These are phyloP conservation scores for Drosophila sp. DNA, from an alignment of 1,140 invertebrate genomes.

Conservation along the genomic window DNA sequence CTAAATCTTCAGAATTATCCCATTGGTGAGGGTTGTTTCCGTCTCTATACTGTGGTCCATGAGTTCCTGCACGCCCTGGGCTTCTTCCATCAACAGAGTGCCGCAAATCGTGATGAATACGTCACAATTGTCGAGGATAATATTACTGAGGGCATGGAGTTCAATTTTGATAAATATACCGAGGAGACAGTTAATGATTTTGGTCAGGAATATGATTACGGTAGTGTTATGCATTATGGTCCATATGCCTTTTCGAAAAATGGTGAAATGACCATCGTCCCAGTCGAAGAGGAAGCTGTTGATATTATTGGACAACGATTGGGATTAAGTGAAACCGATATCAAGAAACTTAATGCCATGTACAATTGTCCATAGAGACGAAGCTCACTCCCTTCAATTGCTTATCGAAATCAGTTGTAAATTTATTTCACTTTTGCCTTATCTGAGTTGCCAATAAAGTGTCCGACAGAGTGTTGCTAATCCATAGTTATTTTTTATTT, in stretches of 20 bases:
- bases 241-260: conserved; percentile 88
- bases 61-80: conserved; percentile 87
- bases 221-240: conserved; percentile 91
- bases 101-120: conserved; percentile 86
- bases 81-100: conserved; percentile 86
- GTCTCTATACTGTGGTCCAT: conserved; percentile 86
- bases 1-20: conserved; percentile 84
- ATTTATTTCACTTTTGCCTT: not conserved
- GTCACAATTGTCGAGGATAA: conserved; percentile 85
- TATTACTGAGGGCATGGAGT: conserved; percentile 83
- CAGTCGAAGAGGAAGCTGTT: conserved; percentile 68
- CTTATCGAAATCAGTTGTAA: not conserved
- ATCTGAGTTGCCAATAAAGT: not conserved
- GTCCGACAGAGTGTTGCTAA: not conserved
- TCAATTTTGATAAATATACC: conserved; percentile 85
- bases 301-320: conserved; percentile 85
- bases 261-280: conserved; percentile 87
- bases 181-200: conserved; percentile 83
- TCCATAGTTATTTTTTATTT: too few relatives aligned
- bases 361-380: conserved; percentile 82
- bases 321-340: conserved; percentile 86
- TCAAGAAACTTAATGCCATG: conserved; percentile 87
- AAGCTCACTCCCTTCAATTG: not conserved
- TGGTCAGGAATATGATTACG: conserved; percentile 86
- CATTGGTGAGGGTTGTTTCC: conserved; percentile 84